A percentile compares a stretch with the other conserved stretches of the same genome.
These are phyloP conservation scores for Pipistrellus kuhlii DNA, from an alignment of 2,797 vertebrate species.

Conservation along the genomic window DNA sequence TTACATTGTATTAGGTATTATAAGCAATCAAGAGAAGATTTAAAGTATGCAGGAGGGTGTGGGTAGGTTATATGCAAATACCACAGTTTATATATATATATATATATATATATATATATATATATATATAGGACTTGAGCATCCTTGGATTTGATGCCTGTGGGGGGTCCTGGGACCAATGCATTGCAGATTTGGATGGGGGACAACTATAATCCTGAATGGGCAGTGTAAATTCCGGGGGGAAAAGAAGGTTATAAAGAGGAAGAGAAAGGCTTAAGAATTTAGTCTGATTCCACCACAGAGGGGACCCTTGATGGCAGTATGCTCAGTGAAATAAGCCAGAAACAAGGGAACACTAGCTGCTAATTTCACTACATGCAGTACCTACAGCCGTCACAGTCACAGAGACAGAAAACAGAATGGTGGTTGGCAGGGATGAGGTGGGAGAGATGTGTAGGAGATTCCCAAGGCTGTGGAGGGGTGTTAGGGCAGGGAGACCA, in stretches of 20 bases:
- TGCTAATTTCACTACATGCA: not conserved
- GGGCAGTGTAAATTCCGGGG: not conserved
- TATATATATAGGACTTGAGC: not conserved
- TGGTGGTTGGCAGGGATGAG: not conserved
- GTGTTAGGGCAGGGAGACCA: too few species aligned
- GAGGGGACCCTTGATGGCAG: not conserved
- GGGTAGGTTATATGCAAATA: not conserved
- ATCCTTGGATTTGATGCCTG: not conserved
- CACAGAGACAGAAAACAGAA: not conserved
- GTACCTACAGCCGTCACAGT: not conserved
- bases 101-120: too few species aligned
- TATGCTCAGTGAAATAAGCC: not conserved
- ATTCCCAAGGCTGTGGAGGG: too few species aligned
- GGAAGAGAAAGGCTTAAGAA: not conserved
- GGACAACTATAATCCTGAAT: fast-evolving
- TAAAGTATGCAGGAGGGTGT: not conserved
- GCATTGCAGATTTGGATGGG: not conserved
- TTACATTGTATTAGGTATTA: not conserved
- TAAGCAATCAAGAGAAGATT: not conserved
- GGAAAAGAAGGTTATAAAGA: not conserved
- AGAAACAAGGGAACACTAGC: not conserved
- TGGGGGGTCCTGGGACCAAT: not conserved
- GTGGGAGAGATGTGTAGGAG: too few species aligned
- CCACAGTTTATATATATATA: not conserved
- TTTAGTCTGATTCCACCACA: not conserved